phyloP scores from a whole-genome alignment of 2,888 invertebrate species.

The Dichetophora obliterata region DNA sequence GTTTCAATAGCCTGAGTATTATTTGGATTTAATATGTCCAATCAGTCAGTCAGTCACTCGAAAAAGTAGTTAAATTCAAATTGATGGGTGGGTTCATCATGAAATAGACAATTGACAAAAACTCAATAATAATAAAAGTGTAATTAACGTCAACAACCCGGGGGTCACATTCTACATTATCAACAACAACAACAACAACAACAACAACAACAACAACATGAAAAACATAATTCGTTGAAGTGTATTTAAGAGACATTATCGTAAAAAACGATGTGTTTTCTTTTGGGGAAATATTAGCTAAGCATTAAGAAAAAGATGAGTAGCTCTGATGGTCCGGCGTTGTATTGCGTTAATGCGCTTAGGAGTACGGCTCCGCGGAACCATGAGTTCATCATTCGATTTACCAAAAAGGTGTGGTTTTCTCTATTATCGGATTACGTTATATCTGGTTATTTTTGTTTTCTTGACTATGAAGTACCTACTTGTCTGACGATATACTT shows the following conservation, averaged over 20 bases:
- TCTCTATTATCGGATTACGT: slow-evolving; percentile 29
- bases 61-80: slow-evolving; percentile 44
- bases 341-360: background rate
- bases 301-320: too few relatives aligned
- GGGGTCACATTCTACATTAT: slow-evolving; percentile 34
- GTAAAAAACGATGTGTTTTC: background rate
- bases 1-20: slow-evolving; percentile 34
- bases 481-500: slow-evolving; percentile 21
- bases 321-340: background rate
- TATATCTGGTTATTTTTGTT: background rate
- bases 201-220: background rate
- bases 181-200: slow-evolving; percentile 18
- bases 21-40: background rate
- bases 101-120: background rate
- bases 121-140: slow-evolving; percentile 60
- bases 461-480: slow-evolving; percentile 5
- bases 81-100: slow-evolving; percentile 38
- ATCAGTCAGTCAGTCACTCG: background rate
- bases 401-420: slow-evolving; percentile 20
- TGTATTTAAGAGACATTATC: background rate
- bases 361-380: background rate
- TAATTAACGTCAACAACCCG: slow-evolving; percentile 59
- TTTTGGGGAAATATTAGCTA: background rate
- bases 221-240: background rate
- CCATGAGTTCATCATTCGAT: slow-evolving; percentile 3